Conservation (phyloP, 2,113 vertebrate species). For the Gila orcuttii region DNA sequence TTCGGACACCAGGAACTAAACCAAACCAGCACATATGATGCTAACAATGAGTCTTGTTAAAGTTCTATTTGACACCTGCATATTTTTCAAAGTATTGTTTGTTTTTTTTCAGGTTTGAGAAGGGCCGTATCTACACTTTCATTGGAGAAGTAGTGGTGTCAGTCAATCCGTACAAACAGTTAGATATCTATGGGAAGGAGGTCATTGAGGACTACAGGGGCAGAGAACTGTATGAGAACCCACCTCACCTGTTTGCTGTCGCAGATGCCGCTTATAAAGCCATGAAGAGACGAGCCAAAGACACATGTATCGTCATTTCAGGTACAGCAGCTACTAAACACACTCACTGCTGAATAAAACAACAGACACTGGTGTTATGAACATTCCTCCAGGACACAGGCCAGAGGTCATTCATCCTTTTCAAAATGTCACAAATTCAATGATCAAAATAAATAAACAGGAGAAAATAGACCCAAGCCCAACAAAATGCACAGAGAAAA, state of each 20-base stretch:
- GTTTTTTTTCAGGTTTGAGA: constrained; percentile 81
- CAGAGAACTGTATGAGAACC: constrained; percentile 89
- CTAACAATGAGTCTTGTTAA: not conserved
- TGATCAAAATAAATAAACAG: not conserved
- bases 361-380: not conserved
- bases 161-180: constrained; percentile 84
- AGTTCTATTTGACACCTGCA: not conserved
- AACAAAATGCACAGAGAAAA: not conserved
- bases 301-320: constrained; percentile 96
- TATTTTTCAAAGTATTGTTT: not conserved
- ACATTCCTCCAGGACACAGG: not conserved
- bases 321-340: constrained; percentile 67
- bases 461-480: not conserved
- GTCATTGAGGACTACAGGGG: constrained; percentile 83
- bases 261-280: constrained; percentile 90
- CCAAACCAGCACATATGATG: not conserved
- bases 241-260: constrained; percentile 88
- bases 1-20: constrained; percentile 4
- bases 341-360: not conserved
- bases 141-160: constrained; percentile 95
- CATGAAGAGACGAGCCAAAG: constrained; percentile 91
- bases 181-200: constrained; percentile 83
- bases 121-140: constrained; percentile 89
- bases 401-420: too few species aligned
- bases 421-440: not conserved